These are phyloP conservation scores for Steatornis caripensis DNA, from an alignment of 2,113 vertebrate species.

Conservation along the genomic window DNA sequence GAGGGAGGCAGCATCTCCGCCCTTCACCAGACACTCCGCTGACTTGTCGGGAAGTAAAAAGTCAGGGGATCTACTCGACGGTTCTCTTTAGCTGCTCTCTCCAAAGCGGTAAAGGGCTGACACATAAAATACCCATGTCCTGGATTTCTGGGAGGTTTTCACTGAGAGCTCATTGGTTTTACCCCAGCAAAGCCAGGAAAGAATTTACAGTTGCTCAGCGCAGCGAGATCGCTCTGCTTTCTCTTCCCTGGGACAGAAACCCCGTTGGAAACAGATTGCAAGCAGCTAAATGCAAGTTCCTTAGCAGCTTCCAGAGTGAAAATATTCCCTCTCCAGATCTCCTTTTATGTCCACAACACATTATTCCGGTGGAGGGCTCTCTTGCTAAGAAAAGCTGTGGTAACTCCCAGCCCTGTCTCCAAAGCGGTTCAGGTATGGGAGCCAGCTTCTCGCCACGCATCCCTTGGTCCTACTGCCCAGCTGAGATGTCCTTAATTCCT, in stretches of 20 bases:
- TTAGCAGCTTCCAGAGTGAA: slow-evolving; percentile 39
- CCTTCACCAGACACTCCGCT: neutral
- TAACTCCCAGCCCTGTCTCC: slow-evolving; percentile 26
- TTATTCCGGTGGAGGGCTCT: slow-evolving; percentile 60
- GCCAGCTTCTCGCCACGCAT: neutral
- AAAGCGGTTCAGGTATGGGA: slow-evolving; percentile 30
- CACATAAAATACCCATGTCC: neutral
- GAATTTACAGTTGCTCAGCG: neutral
- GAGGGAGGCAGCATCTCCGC: neutral
- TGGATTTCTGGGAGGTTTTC: slow-evolving; percentile 25
- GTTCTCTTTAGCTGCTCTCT: neutral
- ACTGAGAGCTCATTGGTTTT: neutral
- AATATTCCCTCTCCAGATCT: slow-evolving; percentile 50
- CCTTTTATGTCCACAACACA: slow-evolving; percentile 53
- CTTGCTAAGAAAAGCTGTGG: slow-evolving; percentile 59
- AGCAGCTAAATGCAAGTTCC: slow-evolving; percentile 44
- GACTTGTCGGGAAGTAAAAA: neutral
- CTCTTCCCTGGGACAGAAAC: slow-evolving; percentile 38
- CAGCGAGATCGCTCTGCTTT: neutral
- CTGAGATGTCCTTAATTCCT: slow-evolving; percentile 61
- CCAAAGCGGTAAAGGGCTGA: neutral
- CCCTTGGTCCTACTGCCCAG: slow-evolving; percentile 40
- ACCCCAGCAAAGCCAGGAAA: neutral
- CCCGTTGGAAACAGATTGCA: slow-evolving; percentile 34
- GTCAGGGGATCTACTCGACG: neutral